Conservation (phyloP, 2,113 vertebrate genomes). For the Scomber scombrus region DNA sequence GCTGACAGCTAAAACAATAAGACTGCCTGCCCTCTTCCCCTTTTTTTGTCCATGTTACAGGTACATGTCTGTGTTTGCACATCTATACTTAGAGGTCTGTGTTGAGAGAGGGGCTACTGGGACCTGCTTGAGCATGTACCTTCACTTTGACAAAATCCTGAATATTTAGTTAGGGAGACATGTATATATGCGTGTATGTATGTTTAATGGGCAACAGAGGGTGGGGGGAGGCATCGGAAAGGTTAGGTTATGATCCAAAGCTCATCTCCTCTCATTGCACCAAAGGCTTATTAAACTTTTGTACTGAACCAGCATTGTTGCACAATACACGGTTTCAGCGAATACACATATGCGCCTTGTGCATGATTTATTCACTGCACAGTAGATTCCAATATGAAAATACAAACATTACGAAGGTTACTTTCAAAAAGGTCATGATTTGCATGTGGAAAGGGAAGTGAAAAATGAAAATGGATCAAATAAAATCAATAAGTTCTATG, state of each 20-base stretch:
- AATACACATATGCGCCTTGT: conserved; percentile 47
- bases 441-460: conserved; percentile 27
- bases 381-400: conserved; percentile 59
- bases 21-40: background rate
- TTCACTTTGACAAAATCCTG: conserved; percentile 44
- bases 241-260: conserved; percentile 67
- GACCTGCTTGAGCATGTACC: conserved; percentile 20
- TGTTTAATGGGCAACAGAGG: conserved; percentile 58
- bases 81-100: conserved; percentile 22
- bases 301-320: conserved; percentile 65
- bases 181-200: conserved; percentile 46
- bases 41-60: conserved; percentile 15
- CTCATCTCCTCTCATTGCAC: conserved; percentile 69
- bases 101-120: conserved; percentile 12
- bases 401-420: conserved; percentile 49
- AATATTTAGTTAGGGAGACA: conserved; percentile 64
- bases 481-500: background rate
- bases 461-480: conserved; percentile 6
- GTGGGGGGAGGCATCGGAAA: conserved; percentile 32
- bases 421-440: conserved; percentile 47
- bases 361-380: conserved; percentile 54
- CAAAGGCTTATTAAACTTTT: conserved; percentile 77
- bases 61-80: conserved; percentile 32
- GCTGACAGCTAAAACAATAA: conserved; percentile 35
- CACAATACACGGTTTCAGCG: conserved; percentile 51